A percentile compares a stretch with the other conserved stretches of the same genome.
Evolutionary conservation across 2,888 invertebrate species (phyloP).

Genomic region (Leuctra nigra): DNA sequence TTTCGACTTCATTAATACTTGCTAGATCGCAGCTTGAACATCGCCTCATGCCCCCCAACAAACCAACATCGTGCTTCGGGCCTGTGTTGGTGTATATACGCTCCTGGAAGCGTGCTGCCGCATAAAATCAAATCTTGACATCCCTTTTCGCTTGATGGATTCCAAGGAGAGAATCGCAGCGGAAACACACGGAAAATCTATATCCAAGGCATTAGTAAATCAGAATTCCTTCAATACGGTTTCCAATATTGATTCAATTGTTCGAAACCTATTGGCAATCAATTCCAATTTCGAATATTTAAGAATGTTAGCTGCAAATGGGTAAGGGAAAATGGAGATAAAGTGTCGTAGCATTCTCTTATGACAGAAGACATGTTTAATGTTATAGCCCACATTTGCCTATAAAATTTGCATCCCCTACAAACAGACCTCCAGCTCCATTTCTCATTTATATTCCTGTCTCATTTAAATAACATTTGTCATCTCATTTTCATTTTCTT

Average conservation of each 20-base stretch:
- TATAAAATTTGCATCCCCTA: no score
- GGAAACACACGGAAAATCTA: neutral
- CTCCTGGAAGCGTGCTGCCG: constrained; percentile 1
- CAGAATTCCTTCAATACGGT: no score
- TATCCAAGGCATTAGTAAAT: no score
- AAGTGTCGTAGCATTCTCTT: no score
- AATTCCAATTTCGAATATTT: no score
- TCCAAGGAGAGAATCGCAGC: neutral
- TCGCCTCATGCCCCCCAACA: neutral
- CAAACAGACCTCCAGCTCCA: no score
- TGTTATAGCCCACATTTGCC: no score
- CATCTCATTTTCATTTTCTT: constrained; percentile 12
- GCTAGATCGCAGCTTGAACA: neutral
- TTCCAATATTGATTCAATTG: no score
- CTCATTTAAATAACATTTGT: constrained; percentile 25
- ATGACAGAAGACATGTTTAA: no score
- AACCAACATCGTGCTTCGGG: neutral
- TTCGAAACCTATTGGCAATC: constrained; percentile 1
- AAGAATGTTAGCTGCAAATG: no score
- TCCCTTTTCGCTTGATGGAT: constrained; percentile 1
- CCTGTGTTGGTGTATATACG: neutral
- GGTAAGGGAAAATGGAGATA: no score
- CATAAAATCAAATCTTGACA: constrained; percentile 12
- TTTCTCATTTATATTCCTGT: constrained; percentile 24
- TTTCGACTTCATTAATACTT: constrained; percentile 16